Conservation (phyloP, 2,888 invertebrate species). For the Xestia c-nigrum region DNA sequence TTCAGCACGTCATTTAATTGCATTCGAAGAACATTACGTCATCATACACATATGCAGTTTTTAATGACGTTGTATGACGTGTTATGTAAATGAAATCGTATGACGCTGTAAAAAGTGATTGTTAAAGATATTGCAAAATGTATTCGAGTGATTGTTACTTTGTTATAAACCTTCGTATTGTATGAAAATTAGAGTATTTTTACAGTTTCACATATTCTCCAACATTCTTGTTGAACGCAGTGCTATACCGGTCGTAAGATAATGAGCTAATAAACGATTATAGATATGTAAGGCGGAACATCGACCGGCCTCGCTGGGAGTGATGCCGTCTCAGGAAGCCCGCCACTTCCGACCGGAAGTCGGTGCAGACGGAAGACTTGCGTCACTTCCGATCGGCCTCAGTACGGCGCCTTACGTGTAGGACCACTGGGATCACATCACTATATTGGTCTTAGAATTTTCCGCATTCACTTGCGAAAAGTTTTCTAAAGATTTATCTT, state of each 20-base stretch:
- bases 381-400: slow-evolving; percentile 80
- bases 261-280: slow-evolving; percentile 50
- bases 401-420: slow-evolving; percentile 58
- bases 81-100: background rate
- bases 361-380: slow-evolving; percentile 74
- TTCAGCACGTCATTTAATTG: slow-evolving; percentile 34
- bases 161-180: background rate
- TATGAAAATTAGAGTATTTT: too few species aligned
- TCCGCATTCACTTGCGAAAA: slow-evolving; percentile 28
- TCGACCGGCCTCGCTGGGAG: slow-evolving; percentile 76
- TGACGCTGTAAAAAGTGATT: background rate
- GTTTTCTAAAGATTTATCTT: background rate
- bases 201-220: background rate
- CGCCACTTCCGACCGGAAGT: slow-evolving; percentile 85
- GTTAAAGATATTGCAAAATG: background rate
- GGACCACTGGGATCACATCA: slow-evolving; percentile 54
- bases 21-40: slow-evolving; percentile 44
- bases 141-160: background rate
- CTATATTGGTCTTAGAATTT: slow-evolving; percentile 43
- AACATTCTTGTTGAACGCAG: slow-evolving; percentile 9
- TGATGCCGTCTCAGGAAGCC: slow-evolving; percentile 79
- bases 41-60: slow-evolving; percentile 16
- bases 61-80: slow-evolving; percentile 25
- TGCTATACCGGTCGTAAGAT: slow-evolving; percentile 9
- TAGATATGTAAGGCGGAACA: slow-evolving; percentile 69